Percentiles rank a stretch among this genome's conserved stretches.
Conservation (phyloP, 2,888 invertebrate genomes). For the Ophion costatus region DNA sequence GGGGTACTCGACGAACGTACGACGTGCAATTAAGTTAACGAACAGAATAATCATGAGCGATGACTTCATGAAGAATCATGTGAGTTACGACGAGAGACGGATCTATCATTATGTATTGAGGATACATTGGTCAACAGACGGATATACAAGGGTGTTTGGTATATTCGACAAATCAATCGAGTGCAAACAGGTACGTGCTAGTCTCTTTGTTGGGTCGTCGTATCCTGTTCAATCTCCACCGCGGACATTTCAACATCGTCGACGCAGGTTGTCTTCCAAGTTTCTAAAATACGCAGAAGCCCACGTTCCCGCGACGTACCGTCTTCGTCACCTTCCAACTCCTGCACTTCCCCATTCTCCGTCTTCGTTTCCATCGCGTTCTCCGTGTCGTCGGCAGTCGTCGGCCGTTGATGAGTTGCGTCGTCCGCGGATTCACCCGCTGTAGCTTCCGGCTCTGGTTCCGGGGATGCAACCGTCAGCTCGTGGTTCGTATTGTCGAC, state of each 20-base stretch:
- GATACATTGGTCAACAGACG: slow-evolving; percentile 57
- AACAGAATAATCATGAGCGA: slow-evolving; percentile 40
- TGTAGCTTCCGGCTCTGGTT: slow-evolving; percentile 61
- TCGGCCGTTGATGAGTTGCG: slow-evolving; percentile 32
- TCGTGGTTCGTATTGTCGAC: slow-evolving; percentile 55
- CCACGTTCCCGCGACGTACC: slow-evolving; percentile 73
- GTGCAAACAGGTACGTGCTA: slow-evolving; percentile 17
- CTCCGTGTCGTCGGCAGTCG: slow-evolving; percentile 51
- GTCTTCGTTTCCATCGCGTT: slow-evolving; percentile 69
- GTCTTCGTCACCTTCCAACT: slow-evolving; percentile 62
- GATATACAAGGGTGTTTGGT: slow-evolving; percentile 36
- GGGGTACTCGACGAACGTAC: slow-evolving; percentile 32
- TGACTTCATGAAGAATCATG: slow-evolving; percentile 33
- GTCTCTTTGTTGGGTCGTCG: slow-evolving; percentile 58
- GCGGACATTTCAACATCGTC: slow-evolving; percentile 48
- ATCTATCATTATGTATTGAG: slow-evolving; percentile 57
- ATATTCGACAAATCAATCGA: slow-evolving; percentile 40
- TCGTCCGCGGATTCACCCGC: slow-evolving; percentile 59
- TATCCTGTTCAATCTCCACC: slow-evolving; percentile 46
- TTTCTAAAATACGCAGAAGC: slow-evolving; percentile 67
- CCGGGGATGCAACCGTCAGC: slow-evolving; percentile 39
- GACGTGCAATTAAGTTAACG: slow-evolving; percentile 53
- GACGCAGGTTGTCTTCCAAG: slow-evolving; percentile 58
- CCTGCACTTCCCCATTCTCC: slow-evolving; percentile 59
- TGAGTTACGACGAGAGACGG: slow-evolving; percentile 32